Evolutionary conservation across 2,888 invertebrate species (phyloP).

Genomic region (Salpingus planirostris): DNA sequence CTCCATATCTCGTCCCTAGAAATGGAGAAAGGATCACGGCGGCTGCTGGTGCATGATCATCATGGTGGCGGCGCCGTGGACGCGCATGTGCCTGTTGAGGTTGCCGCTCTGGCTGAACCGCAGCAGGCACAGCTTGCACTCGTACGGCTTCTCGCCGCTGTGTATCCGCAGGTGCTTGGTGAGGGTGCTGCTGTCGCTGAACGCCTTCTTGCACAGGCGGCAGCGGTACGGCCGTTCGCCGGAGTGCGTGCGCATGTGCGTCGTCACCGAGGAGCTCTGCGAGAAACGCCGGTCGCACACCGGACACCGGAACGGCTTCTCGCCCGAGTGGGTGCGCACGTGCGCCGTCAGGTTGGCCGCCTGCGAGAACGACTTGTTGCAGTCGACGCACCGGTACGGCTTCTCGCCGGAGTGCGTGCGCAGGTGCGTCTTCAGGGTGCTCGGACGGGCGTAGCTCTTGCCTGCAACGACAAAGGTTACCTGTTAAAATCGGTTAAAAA

Average conservation of each 20-base stretch:
- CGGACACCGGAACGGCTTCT: slow-evolving; percentile 94
- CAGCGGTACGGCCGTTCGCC: slow-evolving; percentile 95
- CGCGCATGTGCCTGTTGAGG: slow-evolving; percentile 96
- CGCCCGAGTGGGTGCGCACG: slow-evolving; percentile 90
- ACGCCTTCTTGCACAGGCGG: slow-evolving; percentile 94
- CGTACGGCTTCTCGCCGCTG: slow-evolving; percentile 92
- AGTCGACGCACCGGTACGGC: slow-evolving; percentile 85
- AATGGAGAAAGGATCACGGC: no score
- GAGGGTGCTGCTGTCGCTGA: slow-evolving; percentile 96
- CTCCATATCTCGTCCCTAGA: no score
- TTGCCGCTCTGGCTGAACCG: slow-evolving; percentile 98
- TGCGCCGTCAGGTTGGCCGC: slow-evolving; percentile 98
- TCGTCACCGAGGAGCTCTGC: slow-evolving; percentile 91
- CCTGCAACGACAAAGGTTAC: slow-evolving; percentile 33
- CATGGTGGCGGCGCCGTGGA: slow-evolving; percentile 60
- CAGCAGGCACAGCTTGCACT: slow-evolving; percentile 91
- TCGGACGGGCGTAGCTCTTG: slow-evolving; percentile 93
- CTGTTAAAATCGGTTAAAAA: no score
- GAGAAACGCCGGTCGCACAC: slow-evolving; percentile 96
- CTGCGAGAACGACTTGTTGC: slow-evolving; percentile 95
- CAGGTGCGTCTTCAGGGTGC: slow-evolving; percentile 93
- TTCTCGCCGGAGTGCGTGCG: slow-evolving; percentile 95
- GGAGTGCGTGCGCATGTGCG: slow-evolving; percentile 99
- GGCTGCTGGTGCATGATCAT: no score
- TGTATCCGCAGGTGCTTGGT: slow-evolving; percentile 94